Conservation (phyloP, 2,888 invertebrate genomes). For the Rhorus exstirpatorius region DNA sequence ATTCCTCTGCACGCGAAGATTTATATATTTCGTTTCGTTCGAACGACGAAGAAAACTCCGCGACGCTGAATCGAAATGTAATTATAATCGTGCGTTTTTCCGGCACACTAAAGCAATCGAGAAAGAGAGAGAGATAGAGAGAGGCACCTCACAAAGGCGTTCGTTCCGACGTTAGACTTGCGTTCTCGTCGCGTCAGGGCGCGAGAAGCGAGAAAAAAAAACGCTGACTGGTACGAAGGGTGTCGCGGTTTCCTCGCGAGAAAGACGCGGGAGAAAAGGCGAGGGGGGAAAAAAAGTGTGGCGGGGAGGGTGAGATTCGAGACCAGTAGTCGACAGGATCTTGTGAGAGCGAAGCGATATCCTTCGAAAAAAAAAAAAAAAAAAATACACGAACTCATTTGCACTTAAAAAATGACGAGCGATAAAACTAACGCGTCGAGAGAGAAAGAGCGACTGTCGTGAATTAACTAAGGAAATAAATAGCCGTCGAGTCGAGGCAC, state of each 20-base stretch:
- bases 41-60: constrained; percentile 39
- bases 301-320: constrained; percentile 37
- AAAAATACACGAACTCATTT: constrained; percentile 81
- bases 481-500: constrained; percentile 48
- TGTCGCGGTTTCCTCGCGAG: constrained; percentile 44
- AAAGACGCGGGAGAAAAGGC: not conserved
- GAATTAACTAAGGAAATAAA: constrained; percentile 70
- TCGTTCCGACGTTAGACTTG: constrained; percentile 49
- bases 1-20: not conserved
- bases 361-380: constrained; percentile 52
- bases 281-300: constrained; percentile 28
- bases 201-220: constrained; percentile 54
- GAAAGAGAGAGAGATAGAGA: not conserved
- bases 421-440: constrained; percentile 83
- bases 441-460: constrained; percentile 64
- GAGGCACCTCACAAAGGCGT: constrained; percentile 39
- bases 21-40: constrained; percentile 1
- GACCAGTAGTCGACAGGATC: constrained; percentile 26
- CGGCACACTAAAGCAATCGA: not conserved
- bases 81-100: constrained; percentile 51
- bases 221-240: constrained; percentile 70
- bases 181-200: constrained; percentile 30
- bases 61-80: constrained; percentile 61
- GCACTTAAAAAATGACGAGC: constrained; percentile 85
- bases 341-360: constrained; percentile 51